Percentiles rank a stretch among this genome's conserved stretches.
Conservation (phyloP, 2,797 vertebrate species). For the Phataginus tricuspis region DNA sequence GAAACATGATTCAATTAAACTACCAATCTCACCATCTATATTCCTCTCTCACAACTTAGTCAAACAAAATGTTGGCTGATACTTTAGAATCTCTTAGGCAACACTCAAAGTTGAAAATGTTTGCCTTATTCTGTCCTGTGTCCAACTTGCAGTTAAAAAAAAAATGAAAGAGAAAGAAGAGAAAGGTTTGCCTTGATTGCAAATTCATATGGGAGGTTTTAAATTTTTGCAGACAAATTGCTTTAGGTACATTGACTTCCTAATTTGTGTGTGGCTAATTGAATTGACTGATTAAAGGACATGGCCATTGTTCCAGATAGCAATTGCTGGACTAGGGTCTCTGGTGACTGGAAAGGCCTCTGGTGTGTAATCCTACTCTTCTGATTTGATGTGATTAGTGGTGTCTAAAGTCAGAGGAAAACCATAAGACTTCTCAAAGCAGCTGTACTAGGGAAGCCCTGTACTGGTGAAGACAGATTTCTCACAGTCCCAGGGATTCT, state of each 20-base stretch:
- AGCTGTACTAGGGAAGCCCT: neutral
- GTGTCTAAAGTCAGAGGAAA: conserved; percentile 41
- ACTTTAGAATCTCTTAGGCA: conserved; percentile 64
- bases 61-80: conserved; percentile 66
- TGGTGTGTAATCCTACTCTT: conserved; percentile 50
- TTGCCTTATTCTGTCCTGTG: conserved; percentile 70
- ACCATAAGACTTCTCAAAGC: neutral
- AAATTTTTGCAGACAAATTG: conserved; percentile 73
- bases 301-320: conserved; percentile 56
- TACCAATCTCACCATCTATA: conserved; percentile 59
- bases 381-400: conserved; percentile 56
- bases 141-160: conserved; percentile 70
- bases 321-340: conserved; percentile 29
- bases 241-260: conserved; percentile 67
- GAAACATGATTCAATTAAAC: conserved; percentile 74
- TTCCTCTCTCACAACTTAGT: conserved; percentile 62
- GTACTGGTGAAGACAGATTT: neutral
- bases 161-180: conserved; percentile 21
- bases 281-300: conserved; percentile 77
- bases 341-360: conserved; percentile 53
- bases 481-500: neutral
- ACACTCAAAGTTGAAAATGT: conserved; percentile 48
- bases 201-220: conserved; percentile 79
- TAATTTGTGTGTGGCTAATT: conserved; percentile 77
- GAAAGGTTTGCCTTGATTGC: conserved; percentile 75